Evolutionary conservation across 2,797 vertebrate species (phyloP).

Genomic region (Acanthiza pusilla): DNA sequence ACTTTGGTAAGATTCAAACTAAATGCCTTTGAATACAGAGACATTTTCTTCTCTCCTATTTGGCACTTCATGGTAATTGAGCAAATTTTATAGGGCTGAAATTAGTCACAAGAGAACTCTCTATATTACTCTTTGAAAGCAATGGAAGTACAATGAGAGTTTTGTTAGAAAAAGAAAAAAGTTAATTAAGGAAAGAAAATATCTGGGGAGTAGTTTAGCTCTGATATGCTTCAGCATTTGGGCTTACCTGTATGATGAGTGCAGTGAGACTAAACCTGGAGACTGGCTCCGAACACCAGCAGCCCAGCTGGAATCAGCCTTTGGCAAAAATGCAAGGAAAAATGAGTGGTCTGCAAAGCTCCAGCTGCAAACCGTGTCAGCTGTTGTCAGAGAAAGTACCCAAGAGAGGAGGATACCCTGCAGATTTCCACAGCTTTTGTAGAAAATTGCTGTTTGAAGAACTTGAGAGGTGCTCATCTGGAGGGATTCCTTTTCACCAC

Average conservation of each 20-base stretch:
- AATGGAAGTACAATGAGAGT: background rate
- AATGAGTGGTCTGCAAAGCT: background rate
- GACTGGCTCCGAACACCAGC: background rate
- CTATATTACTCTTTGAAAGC: background rate
- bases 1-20: background rate
- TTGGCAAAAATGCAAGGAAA: background rate
- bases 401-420: background rate
- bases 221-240: background rate
- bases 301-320: background rate
- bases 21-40: background rate
- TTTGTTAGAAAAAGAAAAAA: background rate
- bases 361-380: background rate
- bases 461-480: accelerated
- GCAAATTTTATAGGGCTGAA: background rate
- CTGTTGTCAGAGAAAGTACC: background rate
- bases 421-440: background rate
- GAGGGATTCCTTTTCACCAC: background rate
- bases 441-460: background rate
- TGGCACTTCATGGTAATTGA: background rate
- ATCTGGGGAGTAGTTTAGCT: background rate
- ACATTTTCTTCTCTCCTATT: background rate
- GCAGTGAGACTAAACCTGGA: background rate
- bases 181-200: background rate
- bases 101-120: constrained; percentile 1
- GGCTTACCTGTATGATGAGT: background rate